Percentiles rank a stretch among this genome's conserved stretches.
These are phyloP conservation scores for Linurgus olivaceus DNA, from an alignment of 2,797 vertebrate genomes.

Conservation along the genomic window DNA sequence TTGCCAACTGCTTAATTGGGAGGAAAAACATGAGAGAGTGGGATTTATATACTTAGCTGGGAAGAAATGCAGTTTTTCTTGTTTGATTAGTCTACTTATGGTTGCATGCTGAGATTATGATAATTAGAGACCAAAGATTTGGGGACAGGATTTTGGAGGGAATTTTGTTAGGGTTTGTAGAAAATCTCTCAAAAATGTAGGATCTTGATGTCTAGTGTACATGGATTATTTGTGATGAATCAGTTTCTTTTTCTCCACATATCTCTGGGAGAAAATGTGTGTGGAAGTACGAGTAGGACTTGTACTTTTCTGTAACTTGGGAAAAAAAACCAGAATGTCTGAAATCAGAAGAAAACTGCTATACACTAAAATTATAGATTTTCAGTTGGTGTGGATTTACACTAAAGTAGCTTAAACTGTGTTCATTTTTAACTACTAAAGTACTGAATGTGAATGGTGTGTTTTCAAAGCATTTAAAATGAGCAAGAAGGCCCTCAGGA, in stretches of 20 bases:
- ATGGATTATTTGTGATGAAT: neutral
- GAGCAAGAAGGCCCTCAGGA: neutral
- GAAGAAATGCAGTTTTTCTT: constrained; percentile 16
- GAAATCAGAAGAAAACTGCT: neutral
- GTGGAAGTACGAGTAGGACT: neutral
- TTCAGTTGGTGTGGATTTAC: neutral
- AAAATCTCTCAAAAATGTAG: neutral
- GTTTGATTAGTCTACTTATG: neutral
- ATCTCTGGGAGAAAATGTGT: neutral
- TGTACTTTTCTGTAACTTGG: neutral
- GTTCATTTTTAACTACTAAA: neutral
- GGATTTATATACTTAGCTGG: constrained; percentile 11
- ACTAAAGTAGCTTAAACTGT: neutral
- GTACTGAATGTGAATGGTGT: neutral
- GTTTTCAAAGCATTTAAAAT: neutral
- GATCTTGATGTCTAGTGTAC: neutral
- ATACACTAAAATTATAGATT: neutral
- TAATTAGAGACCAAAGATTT: neutral
- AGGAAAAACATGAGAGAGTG: neutral
- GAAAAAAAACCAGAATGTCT: neutral
- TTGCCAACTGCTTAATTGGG: neutral
- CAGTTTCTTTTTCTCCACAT: neutral
- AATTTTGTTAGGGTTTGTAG: neutral
- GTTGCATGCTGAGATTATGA: neutral
- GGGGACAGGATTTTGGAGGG: neutral